Conservation (phyloP, 2,888 invertebrate species). For the Dicyrtoma fusca region DNA sequence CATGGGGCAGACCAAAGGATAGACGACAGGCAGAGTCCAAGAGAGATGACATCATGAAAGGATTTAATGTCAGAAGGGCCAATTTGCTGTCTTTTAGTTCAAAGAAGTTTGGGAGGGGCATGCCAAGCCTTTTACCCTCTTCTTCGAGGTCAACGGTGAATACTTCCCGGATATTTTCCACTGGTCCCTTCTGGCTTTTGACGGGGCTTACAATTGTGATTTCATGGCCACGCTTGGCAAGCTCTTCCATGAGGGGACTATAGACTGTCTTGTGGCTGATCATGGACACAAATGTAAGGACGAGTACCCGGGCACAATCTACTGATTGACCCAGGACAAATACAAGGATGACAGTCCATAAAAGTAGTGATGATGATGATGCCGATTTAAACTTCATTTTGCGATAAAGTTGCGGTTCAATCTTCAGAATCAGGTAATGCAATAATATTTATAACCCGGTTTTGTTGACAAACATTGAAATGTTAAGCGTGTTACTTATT, state of each 20-base stretch:
- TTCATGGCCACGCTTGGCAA: constrained; percentile 7
- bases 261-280: constrained; percentile 1
- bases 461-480: too few relatives aligned
- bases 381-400: too few relatives aligned
- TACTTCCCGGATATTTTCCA: neutral
- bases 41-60: neutral
- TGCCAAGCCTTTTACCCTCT: too few relatives aligned
- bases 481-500: too few relatives aligned
- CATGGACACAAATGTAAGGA: neutral
- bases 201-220: neutral
- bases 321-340: neutral
- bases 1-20: neutral
- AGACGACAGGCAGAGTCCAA: neutral
- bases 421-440: too few relatives aligned
- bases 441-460: too few relatives aligned
- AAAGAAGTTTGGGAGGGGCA: neutral
- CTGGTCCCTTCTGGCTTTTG: neutral
- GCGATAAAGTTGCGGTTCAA: too few relatives aligned
- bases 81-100: neutral
- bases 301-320: neutral
- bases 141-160: neutral
- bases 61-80: neutral
- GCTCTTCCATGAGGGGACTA: neutral
- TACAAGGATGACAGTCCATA: too few relatives aligned
- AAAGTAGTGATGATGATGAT: too few relatives aligned